Percentiles rank a stretch among this genome's conserved stretches.
Conservation (phyloP, 2,888 invertebrate species). For the Spisula solida region DNA sequence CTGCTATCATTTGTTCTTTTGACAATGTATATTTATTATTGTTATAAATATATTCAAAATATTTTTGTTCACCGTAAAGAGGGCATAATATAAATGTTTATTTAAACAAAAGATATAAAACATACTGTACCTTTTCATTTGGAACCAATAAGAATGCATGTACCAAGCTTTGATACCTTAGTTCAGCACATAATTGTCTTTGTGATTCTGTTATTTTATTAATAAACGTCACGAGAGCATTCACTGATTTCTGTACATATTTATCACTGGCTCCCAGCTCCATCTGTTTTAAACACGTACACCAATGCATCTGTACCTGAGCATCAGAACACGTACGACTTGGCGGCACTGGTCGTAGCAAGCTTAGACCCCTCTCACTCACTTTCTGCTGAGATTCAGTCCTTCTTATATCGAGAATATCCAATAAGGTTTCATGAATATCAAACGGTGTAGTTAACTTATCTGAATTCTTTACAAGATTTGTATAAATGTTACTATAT, state of each 20-base stretch:
- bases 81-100: too few species aligned
- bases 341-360: conserved; percentile 79
- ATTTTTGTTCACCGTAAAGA: too few species aligned
- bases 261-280: conserved; percentile 70
- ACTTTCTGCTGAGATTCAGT: conserved; percentile 19
- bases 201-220: conserved; percentile 72
- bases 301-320: conserved; percentile 84
- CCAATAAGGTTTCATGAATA: conserved; percentile 82
- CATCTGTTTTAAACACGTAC: conserved; percentile 81
- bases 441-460: conserved; percentile 84
- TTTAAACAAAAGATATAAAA: too few species aligned
- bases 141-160: conserved; percentile 77
- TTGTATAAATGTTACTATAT: conserved; percentile 71
- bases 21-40: too few species aligned
- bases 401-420: conserved; percentile 82
- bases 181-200: conserved; percentile 71
- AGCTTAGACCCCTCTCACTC: conserved; percentile 78
- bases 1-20: too few species aligned
- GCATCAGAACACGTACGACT: conserved; percentile 83
- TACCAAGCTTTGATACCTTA: conserved; percentile 67
- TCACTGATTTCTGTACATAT: conserved; percentile 74
- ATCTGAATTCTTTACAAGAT: conserved; percentile 79
- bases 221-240: conserved; percentile 73
- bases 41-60: too few species aligned
- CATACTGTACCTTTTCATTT: conserved; percentile 78